Evolutionary conservation across 2,888 invertebrate species (phyloP).

Genomic region (Girardia tigrina): DNA sequence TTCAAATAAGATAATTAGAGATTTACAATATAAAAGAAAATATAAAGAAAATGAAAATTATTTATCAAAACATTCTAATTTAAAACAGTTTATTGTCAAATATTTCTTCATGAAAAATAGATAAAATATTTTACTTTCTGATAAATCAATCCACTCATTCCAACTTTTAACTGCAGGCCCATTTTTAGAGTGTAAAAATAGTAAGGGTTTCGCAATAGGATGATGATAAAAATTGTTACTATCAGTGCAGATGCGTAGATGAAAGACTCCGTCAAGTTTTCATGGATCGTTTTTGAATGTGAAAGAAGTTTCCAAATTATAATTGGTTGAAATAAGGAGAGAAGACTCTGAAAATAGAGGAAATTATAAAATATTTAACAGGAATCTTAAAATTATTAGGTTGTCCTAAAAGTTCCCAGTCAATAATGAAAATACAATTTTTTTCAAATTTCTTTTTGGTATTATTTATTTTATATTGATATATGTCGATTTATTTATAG

Average conservation of each 20-base stretch:
- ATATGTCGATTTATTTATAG: too few species aligned
- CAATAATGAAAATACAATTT: too few species aligned
- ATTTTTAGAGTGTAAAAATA: not conserved
- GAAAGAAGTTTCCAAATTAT: slow-evolving; percentile 17
- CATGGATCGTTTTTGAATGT: not conserved
- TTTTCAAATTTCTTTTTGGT: too few species aligned
- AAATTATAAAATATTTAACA: too few species aligned
- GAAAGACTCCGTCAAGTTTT: not conserved
- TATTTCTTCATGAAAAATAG: not conserved
- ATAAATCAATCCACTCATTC: not conserved
- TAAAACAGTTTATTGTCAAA: not conserved
- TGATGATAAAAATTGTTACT: not conserved
- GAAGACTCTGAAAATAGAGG: too few species aligned
- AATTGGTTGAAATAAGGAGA: not conserved
- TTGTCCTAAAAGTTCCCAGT: too few species aligned
- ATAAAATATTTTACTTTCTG: not conserved
- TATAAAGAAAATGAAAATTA: too few species aligned
- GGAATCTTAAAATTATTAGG: too few species aligned
- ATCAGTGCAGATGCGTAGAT: not conserved
- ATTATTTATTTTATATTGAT: too few species aligned
- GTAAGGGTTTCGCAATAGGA: not conserved
- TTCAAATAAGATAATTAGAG: too few species aligned
- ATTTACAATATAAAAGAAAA: too few species aligned
- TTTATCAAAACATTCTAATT: not conserved
- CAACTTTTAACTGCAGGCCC: not conserved